Conservation (phyloP, 2,888 invertebrate species). For the Podotricha telesiphe region DNA sequence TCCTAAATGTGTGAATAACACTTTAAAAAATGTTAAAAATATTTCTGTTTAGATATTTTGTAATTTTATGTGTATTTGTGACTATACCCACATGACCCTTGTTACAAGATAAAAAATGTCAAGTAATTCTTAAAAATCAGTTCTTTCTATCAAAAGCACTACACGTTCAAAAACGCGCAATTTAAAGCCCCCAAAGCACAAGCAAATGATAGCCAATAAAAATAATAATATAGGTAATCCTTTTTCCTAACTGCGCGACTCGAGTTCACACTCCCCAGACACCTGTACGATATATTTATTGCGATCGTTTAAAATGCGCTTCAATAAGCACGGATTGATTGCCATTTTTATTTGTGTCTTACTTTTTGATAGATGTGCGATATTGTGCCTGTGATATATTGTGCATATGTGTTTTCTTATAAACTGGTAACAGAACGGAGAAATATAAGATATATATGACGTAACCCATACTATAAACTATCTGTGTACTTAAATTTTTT, state of each 20-base stretch:
- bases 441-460: no score
- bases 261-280: slow-evolving; percentile 65
- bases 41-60: no score
- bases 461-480: no score
- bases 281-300: slow-evolving; percentile 76
- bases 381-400: no score
- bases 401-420: no score
- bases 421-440: no score
- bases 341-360: background rate
- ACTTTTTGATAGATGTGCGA: background rate
- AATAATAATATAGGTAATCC: slow-evolving; percentile 77
- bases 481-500: no score
- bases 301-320: slow-evolving; percentile 59
- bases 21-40: no score
- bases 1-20: no score
- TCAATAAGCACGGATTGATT: slow-evolving; percentile 58
- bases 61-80: no score
- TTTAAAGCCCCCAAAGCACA: slow-evolving; percentile 23
- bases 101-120: background rate
- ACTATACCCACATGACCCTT: no score
- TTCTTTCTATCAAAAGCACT: background rate
- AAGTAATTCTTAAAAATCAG: background rate
- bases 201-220: slow-evolving; percentile 59
- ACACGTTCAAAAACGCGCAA: slow-evolving; percentile 4
- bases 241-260: slow-evolving; percentile 67